Evolutionary conservation across 2,113 vertebrate species (phyloP), one percentile per base, ranked within the genome.

Genomic region (Amblyornis subalaris): DNA sequence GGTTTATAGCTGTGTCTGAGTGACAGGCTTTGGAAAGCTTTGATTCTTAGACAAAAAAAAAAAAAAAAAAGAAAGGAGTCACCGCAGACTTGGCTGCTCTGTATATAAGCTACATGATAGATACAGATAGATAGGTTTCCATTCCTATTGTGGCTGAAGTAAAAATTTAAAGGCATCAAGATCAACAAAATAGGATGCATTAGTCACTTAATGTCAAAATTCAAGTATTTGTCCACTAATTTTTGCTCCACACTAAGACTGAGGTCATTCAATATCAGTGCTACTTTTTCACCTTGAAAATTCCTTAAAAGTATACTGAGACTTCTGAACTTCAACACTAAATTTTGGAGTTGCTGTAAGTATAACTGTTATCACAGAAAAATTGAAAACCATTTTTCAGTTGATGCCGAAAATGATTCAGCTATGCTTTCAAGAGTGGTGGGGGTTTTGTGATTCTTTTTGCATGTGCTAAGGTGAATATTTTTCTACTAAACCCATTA

Each of bases 101-200:
- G 17, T 62, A 60, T 21, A 12, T 24, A 71, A 71, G 16, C 71
- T 87, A 60, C 40, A 90, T 44, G 26, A 72, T 48, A 53, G 22
- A 31, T 53, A 45, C 7, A 60, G n/a, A n/a, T n/a, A n/a, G n/a
- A n/a, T n/a, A n/a, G 4, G 8, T 5, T 88, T 31, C 15, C 17
- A 19, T 76, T 88, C 44, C 55, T 40, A 1, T 42, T 36, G 47
- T 45, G 35, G 36, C 74, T 88, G 55, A 95, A 90, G 16, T 54
- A 24, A n/a, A 79, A 72, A 33, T 61, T 96, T 74, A 93, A 95
- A 95, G 47, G 31, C 51, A 85, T 89, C 60, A 93, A 9, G 23
- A 42, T 57, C 51, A 86, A 75, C 14, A 74, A 80, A 94, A 85
- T 50, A n/a, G 85, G 66, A 72, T 35, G 6, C 8, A 57, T 80